Evolutionary conservation across 2,113 vertebrate species (phyloP).

Genomic region (Rhizomys pruinosus): DNA sequence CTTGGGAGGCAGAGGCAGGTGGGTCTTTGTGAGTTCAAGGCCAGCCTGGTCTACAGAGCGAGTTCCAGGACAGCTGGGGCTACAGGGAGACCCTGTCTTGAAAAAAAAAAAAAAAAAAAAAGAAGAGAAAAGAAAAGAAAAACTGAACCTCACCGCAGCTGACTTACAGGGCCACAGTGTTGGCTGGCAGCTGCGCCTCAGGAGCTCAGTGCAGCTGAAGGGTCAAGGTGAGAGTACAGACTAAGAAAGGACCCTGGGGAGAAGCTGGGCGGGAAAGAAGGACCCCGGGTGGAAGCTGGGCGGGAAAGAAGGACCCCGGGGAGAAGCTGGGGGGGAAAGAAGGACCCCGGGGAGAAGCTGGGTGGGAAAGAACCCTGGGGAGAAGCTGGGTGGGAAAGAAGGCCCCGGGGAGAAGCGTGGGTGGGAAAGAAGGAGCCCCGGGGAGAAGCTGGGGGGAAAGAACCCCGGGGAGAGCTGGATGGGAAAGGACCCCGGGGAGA

Average conservation of each 20-base stretch:
- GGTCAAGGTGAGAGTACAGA: neutral
- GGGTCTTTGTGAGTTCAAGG: no score
- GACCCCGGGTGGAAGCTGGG: no score
- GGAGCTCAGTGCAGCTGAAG: neutral
- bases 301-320: neutral
- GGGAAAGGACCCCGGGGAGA: neutral
- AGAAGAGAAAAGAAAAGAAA: neutral
- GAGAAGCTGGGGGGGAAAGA: neutral
- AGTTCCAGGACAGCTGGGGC: no score
- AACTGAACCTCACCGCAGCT: neutral
- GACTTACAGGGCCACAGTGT: neutral
- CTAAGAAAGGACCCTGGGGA: neutral
- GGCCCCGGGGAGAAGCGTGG: neutral
- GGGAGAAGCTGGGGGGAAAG: neutral
- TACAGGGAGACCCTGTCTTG: no score
- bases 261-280: neutral
- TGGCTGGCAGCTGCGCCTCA: neutral
- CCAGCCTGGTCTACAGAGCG: no score
- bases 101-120: neutral
- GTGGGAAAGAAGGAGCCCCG: no score
- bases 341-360: neutral
- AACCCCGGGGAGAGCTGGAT: no score
- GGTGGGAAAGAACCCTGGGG: neutral
- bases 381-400: neutral
- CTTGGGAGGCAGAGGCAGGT: no score